These are phyloP conservation scores for Narcine bancroftii DNA, from an alignment of 2,113 vertebrate genomes.

Conservation along the genomic window DNA sequence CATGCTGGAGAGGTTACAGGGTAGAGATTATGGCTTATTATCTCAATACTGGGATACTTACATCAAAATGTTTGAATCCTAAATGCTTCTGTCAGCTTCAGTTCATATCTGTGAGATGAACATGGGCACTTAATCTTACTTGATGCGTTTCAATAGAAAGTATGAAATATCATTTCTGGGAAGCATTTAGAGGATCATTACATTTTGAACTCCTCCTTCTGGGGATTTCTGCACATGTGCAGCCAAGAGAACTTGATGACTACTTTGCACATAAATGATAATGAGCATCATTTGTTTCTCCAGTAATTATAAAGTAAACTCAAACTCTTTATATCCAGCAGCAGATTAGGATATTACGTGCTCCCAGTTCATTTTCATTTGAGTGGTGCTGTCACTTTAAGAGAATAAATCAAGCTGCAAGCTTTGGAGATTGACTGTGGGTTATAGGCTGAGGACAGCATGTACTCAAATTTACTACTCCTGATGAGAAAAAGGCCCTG, in stretches of 20 bases:
- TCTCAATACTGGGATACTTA: not conserved
- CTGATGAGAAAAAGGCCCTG: too few relatives aligned
- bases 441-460: too few relatives aligned
- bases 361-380: too few relatives aligned
- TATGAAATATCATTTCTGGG: not conserved
- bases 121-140: not conserved
- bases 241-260: not conserved
- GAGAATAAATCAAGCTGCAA: too few relatives aligned
- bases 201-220: not conserved
- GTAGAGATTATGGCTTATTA: not conserved
- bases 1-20: not conserved
- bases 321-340: too few relatives aligned
- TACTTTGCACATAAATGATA: not conserved
- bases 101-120: not conserved
- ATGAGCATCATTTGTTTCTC: too few relatives aligned
- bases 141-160: not conserved
- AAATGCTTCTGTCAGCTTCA: not conserved
- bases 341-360: too few relatives aligned
- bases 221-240: not conserved
- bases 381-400: too few relatives aligned
- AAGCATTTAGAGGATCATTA: not conserved
- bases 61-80: not conserved
- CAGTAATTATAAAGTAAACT: too few relatives aligned
- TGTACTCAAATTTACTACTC: too few relatives aligned
- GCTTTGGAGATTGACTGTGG: too few relatives aligned